These are phyloP conservation scores for Lethrus apterus DNA, from an alignment of 1,140 invertebrate genomes.

Conservation along the genomic window DNA sequence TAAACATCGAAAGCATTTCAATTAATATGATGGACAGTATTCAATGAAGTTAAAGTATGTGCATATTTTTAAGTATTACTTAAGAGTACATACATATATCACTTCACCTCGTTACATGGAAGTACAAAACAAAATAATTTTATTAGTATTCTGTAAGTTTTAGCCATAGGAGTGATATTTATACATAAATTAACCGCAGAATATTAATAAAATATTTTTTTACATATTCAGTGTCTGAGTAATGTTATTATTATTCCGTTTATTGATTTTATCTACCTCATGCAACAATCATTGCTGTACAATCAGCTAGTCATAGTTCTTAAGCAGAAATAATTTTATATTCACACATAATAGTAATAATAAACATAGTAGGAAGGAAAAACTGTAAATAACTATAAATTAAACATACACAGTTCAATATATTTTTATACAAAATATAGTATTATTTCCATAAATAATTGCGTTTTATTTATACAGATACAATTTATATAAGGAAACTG, in stretches of 20 bases:
- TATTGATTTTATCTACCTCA: conserved; percentile 33
- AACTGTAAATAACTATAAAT: conserved; percentile 21
- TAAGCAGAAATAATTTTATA: conserved; percentile 27
- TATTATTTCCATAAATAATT: conserved; percentile 16
- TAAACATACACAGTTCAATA: conserved; percentile 17
- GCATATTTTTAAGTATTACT: too few species aligned
- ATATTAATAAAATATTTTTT: neutral
- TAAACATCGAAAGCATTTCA: too few species aligned
- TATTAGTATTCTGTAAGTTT: conserved; percentile 15
- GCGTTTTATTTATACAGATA: too few species aligned
- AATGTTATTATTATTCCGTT: conserved; percentile 14
- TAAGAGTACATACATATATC: too few species aligned
- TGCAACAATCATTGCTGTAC: conserved; percentile 39
- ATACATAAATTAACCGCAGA: conserved; percentile 4
- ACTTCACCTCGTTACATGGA: conserved; percentile 1
- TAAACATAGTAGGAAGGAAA: conserved; percentile 2
- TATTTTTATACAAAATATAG: conserved; percentile 16
- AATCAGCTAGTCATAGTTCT: conserved; percentile 40
- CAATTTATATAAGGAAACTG: neutral
- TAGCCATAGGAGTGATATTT: conserved; percentile 6
- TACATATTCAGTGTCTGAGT: neutral
- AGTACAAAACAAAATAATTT: conserved; percentile 18
- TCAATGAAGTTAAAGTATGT: too few species aligned
- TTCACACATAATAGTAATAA: conserved; percentile 17
- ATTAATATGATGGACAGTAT: too few species aligned